Percentiles rank a stretch among this genome's conserved stretches.
phyloP scores from a whole-genome alignment of 2,888 invertebrate species.

The Coleophora deauratella region DNA sequence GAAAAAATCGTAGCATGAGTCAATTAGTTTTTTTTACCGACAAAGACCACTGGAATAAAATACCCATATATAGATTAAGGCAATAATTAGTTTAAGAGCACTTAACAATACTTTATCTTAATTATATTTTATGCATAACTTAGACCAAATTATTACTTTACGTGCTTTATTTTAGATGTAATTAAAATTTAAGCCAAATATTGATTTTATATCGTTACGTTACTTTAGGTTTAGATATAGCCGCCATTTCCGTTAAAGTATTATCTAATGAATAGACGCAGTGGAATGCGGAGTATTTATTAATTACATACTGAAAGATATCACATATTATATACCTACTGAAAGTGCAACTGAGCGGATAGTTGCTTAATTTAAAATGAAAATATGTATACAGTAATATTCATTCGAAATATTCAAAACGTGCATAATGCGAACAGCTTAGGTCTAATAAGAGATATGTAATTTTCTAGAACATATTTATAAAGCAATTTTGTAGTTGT shows the following conservation, averaged over 20 bases:
- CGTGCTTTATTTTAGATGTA: constrained; percentile 69
- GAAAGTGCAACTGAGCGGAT: constrained; percentile 13
- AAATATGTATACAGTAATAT: constrained; percentile 35
- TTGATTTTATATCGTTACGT: constrained; percentile 63
- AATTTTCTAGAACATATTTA: constrained; percentile 63
- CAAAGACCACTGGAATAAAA: constrained; percentile 55
- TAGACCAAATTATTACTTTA: constrained; percentile 73
- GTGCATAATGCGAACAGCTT: constrained; percentile 64
- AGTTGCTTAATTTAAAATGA: constrained; percentile 30
- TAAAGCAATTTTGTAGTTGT: constrained; percentile 57
- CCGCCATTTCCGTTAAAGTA: constrained; percentile 62
- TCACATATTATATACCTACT: too few relatives aligned
- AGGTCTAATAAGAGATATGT: constrained; percentile 50
- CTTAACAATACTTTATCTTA: constrained; percentile 58
- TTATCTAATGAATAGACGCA: constrained; percentile 47
- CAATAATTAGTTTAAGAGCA: constrained; percentile 68
- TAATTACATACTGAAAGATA: too few relatives aligned
- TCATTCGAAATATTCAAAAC: constrained; percentile 41
- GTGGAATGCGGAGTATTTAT: constrained; percentile 62
- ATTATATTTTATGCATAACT: constrained; percentile 50
- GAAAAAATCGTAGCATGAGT: too few relatives aligned
- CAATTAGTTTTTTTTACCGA: constrained; percentile 10
- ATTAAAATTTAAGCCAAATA: constrained; percentile 74
- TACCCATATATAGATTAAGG: constrained; percentile 61
- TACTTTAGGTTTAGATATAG: constrained; percentile 49